These are phyloP conservation scores for Carpatolechia fugitivella DNA, from an alignment of 2,888 invertebrate species.

Conservation along the genomic window DNA sequence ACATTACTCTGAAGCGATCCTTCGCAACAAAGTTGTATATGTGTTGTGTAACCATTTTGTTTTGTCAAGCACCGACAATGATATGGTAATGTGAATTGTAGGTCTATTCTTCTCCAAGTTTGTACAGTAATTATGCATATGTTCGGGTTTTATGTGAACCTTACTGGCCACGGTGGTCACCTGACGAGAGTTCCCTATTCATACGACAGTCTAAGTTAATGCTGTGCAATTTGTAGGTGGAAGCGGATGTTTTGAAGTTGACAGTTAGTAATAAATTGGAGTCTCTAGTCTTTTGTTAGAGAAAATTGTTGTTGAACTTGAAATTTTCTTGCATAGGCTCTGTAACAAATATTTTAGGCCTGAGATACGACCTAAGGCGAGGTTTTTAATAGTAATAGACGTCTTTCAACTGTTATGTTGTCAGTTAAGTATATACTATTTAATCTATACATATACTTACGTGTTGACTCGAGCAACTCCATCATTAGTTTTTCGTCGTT, in stretches of 20 bases:
- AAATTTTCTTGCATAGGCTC: too few relatives aligned
- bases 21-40: constrained; percentile 1
- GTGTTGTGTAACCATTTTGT: constrained; percentile 3
- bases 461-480: too few relatives aligned
- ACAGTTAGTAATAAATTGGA: too few relatives aligned
- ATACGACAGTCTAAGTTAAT: constrained; percentile 16
- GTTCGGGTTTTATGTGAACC: constrained; percentile 8
- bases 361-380: too few relatives aligned
- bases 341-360: too few relatives aligned
- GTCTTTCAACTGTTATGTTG: too few relatives aligned
- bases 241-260: background rate
- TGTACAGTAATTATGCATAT: constrained; percentile 56
- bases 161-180: constrained; percentile 28
- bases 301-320: too few relatives aligned
- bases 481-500: too few relatives aligned
- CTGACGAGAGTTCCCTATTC: constrained; percentile 35
- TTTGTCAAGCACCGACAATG: constrained; percentile 24
- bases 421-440: too few relatives aligned
- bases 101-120: constrained; percentile 43
- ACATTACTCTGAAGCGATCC: constrained; percentile 4
- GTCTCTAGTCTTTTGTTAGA: too few relatives aligned
- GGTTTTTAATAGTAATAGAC: too few relatives aligned
- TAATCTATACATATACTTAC: too few relatives aligned
- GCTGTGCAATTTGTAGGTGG: background rate
- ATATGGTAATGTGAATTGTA: constrained; percentile 47